A percentile compares a stretch with the other conserved stretches of the same genome.
phyloP scores from a whole-genome alignment of 2,888 invertebrate species.

The Chorisops tibialis region DNA sequence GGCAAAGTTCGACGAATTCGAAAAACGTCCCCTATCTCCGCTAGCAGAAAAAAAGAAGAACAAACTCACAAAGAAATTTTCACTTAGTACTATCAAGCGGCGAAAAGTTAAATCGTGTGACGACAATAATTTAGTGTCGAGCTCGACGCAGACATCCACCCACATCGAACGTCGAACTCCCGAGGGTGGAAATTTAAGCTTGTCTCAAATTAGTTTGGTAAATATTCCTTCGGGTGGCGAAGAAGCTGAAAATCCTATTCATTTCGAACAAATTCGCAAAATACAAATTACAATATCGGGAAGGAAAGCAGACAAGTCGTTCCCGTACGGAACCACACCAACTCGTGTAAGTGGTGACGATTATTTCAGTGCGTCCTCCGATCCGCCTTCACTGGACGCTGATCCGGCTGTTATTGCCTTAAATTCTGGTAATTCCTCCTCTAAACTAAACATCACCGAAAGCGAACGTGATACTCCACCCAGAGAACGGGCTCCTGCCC shows the following conservation, averaged over 20 bases:
- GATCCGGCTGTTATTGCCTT: conserved; percentile 28
- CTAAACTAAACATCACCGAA: conserved; percentile 46
- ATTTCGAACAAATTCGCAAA: conserved; percentile 38
- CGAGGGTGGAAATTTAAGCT: conserved; percentile 26
- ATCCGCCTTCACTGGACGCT: neutral
- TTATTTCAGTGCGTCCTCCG: neutral
- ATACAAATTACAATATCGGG: conserved; percentile 50
- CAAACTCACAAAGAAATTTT: neutral
- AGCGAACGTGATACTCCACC: conserved; percentile 50
- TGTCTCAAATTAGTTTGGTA: conserved; percentile 29
- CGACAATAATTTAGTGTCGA: conserved; percentile 27
- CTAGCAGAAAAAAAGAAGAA: conserved; percentile 5
- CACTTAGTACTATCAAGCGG: neutral
- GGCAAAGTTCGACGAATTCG: neutral
- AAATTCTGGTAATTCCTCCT: conserved; percentile 38
- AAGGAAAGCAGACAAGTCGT: conserved; percentile 44
- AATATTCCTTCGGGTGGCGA: conserved; percentile 13
- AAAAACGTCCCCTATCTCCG: neutral
- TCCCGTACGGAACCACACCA: neutral
- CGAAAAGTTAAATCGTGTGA: conserved; percentile 3
- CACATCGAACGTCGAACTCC: conserved; percentile 31
- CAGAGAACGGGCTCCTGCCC: conserved; percentile 48
- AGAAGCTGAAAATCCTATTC: conserved; percentile 34
- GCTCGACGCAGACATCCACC: conserved; percentile 36
- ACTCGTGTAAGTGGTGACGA: no score